Base-by-base conservation (phyloP, 1,140 invertebrate genomes). In the Meloidogyne floridensis region DNA sequence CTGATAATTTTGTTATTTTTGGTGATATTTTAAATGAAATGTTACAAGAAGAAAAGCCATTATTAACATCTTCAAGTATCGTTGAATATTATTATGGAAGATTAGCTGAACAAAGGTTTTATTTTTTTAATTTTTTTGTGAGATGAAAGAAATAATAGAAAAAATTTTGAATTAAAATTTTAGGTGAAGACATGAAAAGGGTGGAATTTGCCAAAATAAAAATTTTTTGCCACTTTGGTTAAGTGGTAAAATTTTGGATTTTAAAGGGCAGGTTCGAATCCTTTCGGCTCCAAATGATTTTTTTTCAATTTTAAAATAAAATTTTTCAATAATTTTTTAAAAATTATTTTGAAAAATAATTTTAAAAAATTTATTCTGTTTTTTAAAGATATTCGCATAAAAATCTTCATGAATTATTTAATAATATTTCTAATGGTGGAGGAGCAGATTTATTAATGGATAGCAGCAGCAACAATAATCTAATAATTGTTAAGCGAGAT, bases 1-100 rank as follows among this genome's bases (percentile, higher is more conserved):
- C 32, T 2, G 32, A 32, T 32, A 81, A 82, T 81, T 81, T 81
- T 72, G 15, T 47, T 10, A 15, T 18, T 71, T 82, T 83, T 53
- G 54, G 65, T 11, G 82, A 83, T 56, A 84, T 83, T 51, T 69
- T 83, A 20, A 43, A 76, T 71, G 73, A 83, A 42, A 84, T 72
- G 65, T 47, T 81, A 20, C 73, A 80, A 15, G 13, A 81, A n/a
- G 32, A 32, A 32, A 32, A 32, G 32, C 32, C 32, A 32, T 8
- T 20, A 7, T 51, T 76, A 43, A 72, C 81, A n/a, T n/a, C 82
- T 10, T 51, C 72, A 13, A 59, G 69, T 42, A 20, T 82, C 5
- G 76, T 82, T 42, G 81, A 82, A 51, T 73, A 82, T 51, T 82
- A 82, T 70, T 82, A 82, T 81, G n/a, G 13, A 53, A 72, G 81